Conservation (phyloP, 1,140 invertebrate species). For the Brachionus paranguensis region DNA sequence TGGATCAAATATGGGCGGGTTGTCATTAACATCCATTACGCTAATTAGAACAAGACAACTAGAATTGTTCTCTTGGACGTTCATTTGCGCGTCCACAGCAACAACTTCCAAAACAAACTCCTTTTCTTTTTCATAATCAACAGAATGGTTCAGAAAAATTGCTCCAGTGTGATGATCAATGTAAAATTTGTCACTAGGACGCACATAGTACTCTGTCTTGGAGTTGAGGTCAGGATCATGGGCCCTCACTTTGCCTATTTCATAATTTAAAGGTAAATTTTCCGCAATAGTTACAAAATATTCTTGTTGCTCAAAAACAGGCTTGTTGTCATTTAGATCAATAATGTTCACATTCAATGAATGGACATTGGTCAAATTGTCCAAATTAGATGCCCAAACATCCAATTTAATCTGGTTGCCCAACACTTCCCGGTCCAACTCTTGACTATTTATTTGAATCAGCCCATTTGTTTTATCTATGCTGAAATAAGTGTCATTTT, state of each 20-base stretch:
- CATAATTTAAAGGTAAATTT: not conserved
- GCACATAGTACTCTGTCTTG: not conserved
- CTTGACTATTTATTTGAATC: not conserved
- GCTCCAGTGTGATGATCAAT: not conserved
- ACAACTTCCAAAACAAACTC: not conserved
- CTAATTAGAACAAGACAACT: not conserved
- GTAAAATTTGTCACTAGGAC: not conserved
- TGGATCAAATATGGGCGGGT: not conserved
- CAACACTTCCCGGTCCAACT: conserved; percentile 10
- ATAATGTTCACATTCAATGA: not conserved
- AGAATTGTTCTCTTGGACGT: not conserved
- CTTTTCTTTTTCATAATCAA: conserved; percentile 22
- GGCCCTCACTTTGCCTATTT: not conserved
- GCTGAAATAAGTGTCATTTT: not conserved
- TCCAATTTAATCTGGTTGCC: not conserved
- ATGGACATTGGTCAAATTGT: not conserved
- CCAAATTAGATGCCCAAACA: not conserved
- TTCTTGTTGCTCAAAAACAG: not conserved
- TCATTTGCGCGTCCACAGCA: not conserved
- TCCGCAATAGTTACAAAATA: not conserved
- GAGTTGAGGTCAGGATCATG: not conserved
- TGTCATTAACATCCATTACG: conserved; percentile 20
- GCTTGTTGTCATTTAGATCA: conserved; percentile 23
- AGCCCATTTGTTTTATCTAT: not conserved
- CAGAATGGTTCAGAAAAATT: not conserved